These are phyloP conservation scores for Neomonachus schauinslandi DNA, from an alignment of 2,113 vertebrate species.

Conservation along the genomic window DNA sequence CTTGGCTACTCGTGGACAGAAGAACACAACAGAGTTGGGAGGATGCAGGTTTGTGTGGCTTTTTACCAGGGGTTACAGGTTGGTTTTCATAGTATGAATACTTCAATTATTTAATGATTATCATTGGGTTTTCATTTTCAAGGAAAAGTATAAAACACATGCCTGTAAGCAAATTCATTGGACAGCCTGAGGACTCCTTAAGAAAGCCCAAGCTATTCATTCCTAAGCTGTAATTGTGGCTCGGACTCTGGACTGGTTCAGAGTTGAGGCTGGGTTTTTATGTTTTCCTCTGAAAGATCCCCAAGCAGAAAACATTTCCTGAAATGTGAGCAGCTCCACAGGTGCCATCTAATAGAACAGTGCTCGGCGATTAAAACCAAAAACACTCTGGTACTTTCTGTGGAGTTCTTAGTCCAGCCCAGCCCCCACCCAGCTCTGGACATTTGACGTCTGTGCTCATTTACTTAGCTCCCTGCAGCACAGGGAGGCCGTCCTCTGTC, in stretches of 20 bases:
- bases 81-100: neutral
- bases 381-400: neutral
- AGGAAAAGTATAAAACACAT: neutral
- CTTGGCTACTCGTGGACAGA: neutral
- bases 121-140: neutral
- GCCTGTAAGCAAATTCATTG: neutral
- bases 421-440: neutral
- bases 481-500: neutral
- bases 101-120: neutral
- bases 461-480: constrained; percentile 13
- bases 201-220: neutral
- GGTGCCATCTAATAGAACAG: neutral
- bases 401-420: neutral
- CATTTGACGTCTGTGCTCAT: neutral
- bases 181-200: neutral
- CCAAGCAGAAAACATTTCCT: constrained; percentile 44
- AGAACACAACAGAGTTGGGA: neutral
- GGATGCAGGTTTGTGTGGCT: neutral
- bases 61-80: neutral
- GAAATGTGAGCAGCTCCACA: constrained; percentile 33
- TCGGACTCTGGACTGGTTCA: neutral
- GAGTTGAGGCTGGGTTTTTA: neutral
- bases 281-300: constrained; percentile 16
- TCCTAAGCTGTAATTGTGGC: neutral
- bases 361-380: neutral